Evolutionary conservation across 2,888 invertebrate species (phyloP), one percentile per base, ranked within the genome.

Genomic region (Xiphydria camelus): DNA sequence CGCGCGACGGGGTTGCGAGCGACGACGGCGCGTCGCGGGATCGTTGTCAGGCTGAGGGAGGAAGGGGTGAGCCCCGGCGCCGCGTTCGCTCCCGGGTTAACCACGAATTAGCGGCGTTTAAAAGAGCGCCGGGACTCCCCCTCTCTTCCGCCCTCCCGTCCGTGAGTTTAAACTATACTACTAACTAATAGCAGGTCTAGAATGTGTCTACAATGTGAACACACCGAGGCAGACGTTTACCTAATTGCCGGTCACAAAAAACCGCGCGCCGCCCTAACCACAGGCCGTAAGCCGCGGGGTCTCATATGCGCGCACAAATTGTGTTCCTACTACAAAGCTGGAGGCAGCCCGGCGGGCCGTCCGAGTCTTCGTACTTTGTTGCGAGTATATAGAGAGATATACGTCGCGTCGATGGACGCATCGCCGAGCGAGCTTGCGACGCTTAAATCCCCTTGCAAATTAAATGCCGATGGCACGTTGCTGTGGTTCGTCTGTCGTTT

Each of bases 211-310:
- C 71, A 71, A 66, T 71, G 64, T 66, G 66, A 62, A 62, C 65
- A 65, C 63, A 55, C 36, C 47, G 53, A 58, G n/a, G 55, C 66
- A 62, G 67, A 68, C 72, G 72, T 76, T 77, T 77, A 76, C 74
- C 76, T 76, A 76, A 76, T 76, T 76, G 70, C 72, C 61, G 71
- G 69, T 61, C 64, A 64, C 64, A 70, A 73, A 75, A 70, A 74
- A 73, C 61, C 66, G 66, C 66, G 73, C 58, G 66, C 74, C 76
- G 75, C 76, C 76, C 68, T 76, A 76, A 76, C 71, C 73, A 75
- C 70, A 74, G 75, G 65, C 69, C 69, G 63, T 62, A 63, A 52
- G 64, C 64, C 63, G 59, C 67, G 68, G 67, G 64, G n/a, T n/a
- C n/a, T n/a, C n/a, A n/a, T n/a, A n/a, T n/a, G n/a, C n/a, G n/a